Conservation (phyloP, 2,113 vertebrate species). For the Pelmatolapia mariae region DNA sequence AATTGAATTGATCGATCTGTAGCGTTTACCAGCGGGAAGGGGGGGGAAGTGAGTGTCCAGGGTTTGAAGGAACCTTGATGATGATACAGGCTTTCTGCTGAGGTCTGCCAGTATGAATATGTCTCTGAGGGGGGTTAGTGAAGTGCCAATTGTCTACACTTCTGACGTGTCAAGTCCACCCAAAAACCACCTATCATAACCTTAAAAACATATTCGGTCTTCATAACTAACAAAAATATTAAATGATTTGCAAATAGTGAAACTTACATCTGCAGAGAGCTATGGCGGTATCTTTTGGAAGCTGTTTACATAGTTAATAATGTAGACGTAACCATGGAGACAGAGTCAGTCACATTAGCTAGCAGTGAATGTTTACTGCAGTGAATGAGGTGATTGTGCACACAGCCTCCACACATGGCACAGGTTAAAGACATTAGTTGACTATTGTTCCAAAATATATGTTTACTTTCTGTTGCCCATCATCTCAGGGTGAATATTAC, state of each 20-base stretch:
- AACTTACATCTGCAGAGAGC: neutral
- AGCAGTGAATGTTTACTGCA: neutral
- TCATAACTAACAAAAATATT: neutral
- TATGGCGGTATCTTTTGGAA: neutral
- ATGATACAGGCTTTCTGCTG: neutral
- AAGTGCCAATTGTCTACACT: neutral
- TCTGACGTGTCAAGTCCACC: neutral
- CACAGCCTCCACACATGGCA: neutral
- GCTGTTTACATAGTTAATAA: neutral
- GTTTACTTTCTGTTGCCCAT: neutral
- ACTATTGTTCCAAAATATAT: neutral
- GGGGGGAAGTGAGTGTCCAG: neutral
- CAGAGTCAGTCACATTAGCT: neutral
- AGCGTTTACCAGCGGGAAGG: neutral
- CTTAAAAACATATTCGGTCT: neutral
- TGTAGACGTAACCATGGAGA: neutral
- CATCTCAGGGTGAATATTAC: neutral
- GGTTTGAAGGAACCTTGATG: neutral
- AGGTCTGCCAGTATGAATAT: neutral
- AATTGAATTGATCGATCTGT: neutral
- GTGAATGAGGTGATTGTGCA: neutral
- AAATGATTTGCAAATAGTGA: neutral
- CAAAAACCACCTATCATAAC: neutral
- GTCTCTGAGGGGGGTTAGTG: neutral
- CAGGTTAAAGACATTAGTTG: neutral